Evolutionary conservation across 2,888 invertebrate species (phyloP), one percentile per base, ranked within the genome.

Genomic region (Drosophila incognita): DNA sequence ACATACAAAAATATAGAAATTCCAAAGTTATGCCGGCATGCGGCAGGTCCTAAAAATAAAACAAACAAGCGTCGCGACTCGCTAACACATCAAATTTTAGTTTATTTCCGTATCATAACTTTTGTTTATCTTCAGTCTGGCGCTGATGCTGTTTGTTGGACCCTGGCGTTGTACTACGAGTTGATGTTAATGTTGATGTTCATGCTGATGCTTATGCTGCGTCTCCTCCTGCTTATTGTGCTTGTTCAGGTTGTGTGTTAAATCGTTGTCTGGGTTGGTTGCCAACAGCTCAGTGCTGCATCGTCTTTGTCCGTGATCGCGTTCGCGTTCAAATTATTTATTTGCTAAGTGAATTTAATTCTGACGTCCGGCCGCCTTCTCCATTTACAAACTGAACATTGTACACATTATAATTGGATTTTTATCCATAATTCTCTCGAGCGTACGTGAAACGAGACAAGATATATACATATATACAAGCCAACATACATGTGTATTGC

Each of bases 21-120:
- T 75, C 80, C 78, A 65, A 57, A 59, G 57, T 58, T 65, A 54
- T 56, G 49, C 57, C 49, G 64, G 31, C 64, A 56, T 64, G 74
- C 48, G 63, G 69, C 76, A 66, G 40, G 57, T 31, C 66, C 63
- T 71, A 74, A 79, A 79, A 78, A 79, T 66, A 74, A 73, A 60
- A 46, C 46, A 46, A 46, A 69, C 48, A 56, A 71, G 69, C 62
- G 59, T 70, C 72, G 81, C 89, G 79, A 71, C 72, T 81, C 53
- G 52, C 67, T 69, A 75, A 71, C 79, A 79, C 79, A 87, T 79
- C 74, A 75, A 87, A 76, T 76, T 88, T 83, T 85, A 72, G 79
- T 89, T 85, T 84, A 84, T 89, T 84, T 84, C 83, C 81, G 81
- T 86, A 79, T 84, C 89, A 85, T 85, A 85, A 85, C 84, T 84